Evolutionary conservation across 2,113 vertebrate genomes (phyloP), one percentile per base, ranked within the genome.

Genomic region (Equus quagga): DNA sequence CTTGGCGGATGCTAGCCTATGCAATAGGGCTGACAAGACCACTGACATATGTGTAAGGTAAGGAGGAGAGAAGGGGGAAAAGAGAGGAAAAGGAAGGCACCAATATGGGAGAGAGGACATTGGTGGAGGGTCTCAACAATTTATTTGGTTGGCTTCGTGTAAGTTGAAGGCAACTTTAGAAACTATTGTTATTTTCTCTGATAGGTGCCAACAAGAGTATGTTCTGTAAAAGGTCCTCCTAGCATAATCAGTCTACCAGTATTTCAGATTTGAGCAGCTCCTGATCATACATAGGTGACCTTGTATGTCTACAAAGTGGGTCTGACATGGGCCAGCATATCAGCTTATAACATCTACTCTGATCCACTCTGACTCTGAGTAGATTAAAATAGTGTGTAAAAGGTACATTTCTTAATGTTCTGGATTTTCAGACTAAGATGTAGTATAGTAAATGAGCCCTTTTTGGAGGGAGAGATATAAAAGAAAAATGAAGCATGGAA

Each of bases 1-100:
- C 46, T 1, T 56, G 88, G 31, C 60, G 17, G 41, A 49, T 3
- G 23, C 10, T 33, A 73, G n/a, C 10, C 21, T 23, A 6, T 36
- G 54, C 19, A 26, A 12, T 3, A 44, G 91, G 46, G n/a, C 13
- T 36, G 69, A 7, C 69, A 36, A 41, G 65, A 24, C 46, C 36
- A 2, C 36, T 21, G 49, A 12, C n/a, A 8, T 41, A 17, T 6
- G 0, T 6, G 6, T 51, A 6, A 58, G 56, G 58, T 51, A 7
- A 44, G 67, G 65, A 75, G 67, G 65, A 51, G 65, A 41, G 28
- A 10, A 58, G 36, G 28, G 54, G 33, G 41, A 21, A 26, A 10
- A 10, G 41, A 28, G 44, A 56, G 11, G 28, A 15, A 64, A 24
- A 54, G 51, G 60, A 41, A 41, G 79, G 5, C 1, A 7, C 44